A percentile compares a stretch with the other conserved stretches of the same genome.
These are phyloP conservation scores for Petrolisthes manimaculis DNA, from an alignment of 2,888 invertebrate species.

Conservation along the genomic window DNA sequence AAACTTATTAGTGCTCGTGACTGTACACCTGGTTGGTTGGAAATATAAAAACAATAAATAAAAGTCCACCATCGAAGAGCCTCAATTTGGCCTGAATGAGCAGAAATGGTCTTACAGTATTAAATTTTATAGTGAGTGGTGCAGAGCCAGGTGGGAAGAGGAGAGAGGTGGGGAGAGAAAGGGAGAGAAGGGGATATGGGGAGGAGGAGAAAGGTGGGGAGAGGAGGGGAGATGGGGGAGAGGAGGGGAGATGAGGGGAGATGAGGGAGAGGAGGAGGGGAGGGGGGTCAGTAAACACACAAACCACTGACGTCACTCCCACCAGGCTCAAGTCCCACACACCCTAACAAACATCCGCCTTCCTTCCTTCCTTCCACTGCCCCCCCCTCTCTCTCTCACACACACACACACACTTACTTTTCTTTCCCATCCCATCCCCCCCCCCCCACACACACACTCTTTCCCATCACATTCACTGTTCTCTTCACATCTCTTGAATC, in stretches of 20 bases:
- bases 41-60: too few species aligned
- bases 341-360: background rate
- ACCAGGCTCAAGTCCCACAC: background rate
- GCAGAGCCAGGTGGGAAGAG: background rate
- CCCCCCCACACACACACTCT: background rate
- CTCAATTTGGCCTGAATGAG: too few species aligned
- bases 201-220: background rate
- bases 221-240: background rate
- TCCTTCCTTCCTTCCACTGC: too few species aligned
- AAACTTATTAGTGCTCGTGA: too few species aligned
- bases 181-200: background rate
- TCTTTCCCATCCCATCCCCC: background rate
- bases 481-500: too few species aligned
- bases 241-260: background rate
- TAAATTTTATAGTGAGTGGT: too few species aligned
- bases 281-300: background rate
- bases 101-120: too few species aligned
- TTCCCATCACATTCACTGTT: background rate
- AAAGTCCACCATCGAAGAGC: too few species aligned
- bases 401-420: too few species aligned
- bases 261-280: background rate
- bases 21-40: too few species aligned
- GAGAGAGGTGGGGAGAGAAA: conserved; percentile 14
- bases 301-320: too few species aligned
- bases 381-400: too few species aligned